Evolutionary conservation across 2,888 invertebrate genomes (phyloP).

Genomic region (Nudaria mundana): DNA sequence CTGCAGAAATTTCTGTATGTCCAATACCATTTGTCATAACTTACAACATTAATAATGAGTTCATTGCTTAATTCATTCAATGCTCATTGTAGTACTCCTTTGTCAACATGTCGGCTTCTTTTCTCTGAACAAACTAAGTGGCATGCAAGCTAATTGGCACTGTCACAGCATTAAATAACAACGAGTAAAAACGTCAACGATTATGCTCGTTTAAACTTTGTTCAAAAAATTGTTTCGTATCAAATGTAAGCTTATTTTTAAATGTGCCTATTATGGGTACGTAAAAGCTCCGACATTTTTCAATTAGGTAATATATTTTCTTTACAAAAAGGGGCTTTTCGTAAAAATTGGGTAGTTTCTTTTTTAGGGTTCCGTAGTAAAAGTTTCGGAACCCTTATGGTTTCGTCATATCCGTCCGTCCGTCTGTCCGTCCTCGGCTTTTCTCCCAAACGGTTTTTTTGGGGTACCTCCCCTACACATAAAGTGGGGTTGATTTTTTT

Average conservation of each 20-base stretch:
- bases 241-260: neutral
- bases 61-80: conserved; percentile 13
- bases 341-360: no score
- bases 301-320: neutral
- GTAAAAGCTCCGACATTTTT: neutral
- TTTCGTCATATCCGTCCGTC: no score
- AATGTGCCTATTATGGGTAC: neutral
- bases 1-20: no score
- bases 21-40: no score
- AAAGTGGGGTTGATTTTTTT: no score
- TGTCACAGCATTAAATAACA: conserved; percentile 30
- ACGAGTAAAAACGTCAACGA: conserved; percentile 20
- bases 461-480: no score
- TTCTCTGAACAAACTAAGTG: conserved; percentile 15
- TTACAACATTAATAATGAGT: no score
- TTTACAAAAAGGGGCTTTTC: neutral
- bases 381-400: no score
- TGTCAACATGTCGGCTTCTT: conserved; percentile 10
- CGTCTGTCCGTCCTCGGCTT: no score
- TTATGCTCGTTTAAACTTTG: conserved; percentile 13
- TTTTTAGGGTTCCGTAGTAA: no score
- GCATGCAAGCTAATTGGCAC: conserved; percentile 27
- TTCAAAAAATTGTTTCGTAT: conserved; percentile 6
- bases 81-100: conserved; percentile 7
- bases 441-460: no score